Evolutionary conservation across 2,888 invertebrate genomes (phyloP).

Genomic region (Tetrapedia diversipes): DNA sequence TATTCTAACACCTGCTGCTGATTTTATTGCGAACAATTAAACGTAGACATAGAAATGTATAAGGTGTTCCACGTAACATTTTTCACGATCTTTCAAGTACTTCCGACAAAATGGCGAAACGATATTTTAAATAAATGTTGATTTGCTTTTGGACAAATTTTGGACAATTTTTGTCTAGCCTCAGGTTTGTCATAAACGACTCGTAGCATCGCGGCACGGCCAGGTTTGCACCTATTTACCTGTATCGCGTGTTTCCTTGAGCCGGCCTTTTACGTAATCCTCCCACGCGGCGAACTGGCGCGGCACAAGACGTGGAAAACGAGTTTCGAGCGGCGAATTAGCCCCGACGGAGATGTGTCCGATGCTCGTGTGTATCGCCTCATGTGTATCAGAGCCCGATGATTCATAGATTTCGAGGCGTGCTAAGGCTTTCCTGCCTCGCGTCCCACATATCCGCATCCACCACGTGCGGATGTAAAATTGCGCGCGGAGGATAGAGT

Average conservation of each 20-base stretch:
- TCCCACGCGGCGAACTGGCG: slow-evolving; percentile 63
- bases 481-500: slow-evolving; percentile 66
- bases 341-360: slow-evolving; percentile 52
- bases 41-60: no score
- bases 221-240: slow-evolving; percentile 58
- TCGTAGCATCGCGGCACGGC: slow-evolving; percentile 41
- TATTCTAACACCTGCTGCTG: no score
- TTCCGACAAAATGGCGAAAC: no score
- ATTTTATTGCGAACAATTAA: no score
- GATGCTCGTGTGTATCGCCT: slow-evolving; percentile 37
- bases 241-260: slow-evolving; percentile 58
- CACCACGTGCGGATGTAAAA: slow-evolving; percentile 60
- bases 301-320: slow-evolving; percentile 51
- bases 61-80: no score
- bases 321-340: slow-evolving; percentile 57
- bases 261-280: slow-evolving; percentile 62
- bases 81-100: no score
- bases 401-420: slow-evolving; percentile 69
- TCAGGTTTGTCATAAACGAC: no score
- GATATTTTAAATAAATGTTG: no score
- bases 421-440: slow-evolving; percentile 51
- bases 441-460: slow-evolving; percentile 64
- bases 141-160: no score
- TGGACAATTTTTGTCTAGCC: no score
- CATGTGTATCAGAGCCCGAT: slow-evolving; percentile 61